phyloP scores from a whole-genome alignment of 2,113 vertebrate species.

The Fregata magnificens region DNA sequence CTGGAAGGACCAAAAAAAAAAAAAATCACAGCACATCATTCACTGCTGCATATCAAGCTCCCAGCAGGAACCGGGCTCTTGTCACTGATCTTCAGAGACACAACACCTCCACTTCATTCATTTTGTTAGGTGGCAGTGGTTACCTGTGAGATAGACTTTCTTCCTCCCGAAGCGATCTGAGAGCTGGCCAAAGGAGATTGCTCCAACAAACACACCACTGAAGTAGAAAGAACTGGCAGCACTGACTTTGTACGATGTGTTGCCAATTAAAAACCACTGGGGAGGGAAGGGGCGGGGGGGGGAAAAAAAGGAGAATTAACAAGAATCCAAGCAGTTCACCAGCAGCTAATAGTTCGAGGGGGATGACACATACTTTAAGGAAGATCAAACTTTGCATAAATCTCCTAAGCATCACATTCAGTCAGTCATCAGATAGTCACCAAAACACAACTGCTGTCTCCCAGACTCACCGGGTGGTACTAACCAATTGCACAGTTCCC shows the following conservation, averaged over 20 bases:
- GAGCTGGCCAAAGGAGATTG: slow-evolving; percentile 80
- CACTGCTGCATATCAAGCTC: not conserved
- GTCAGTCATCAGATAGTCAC: not conserved
- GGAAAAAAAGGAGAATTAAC: not conserved
- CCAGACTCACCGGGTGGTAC: not conserved
- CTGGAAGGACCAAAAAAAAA: not conserved
- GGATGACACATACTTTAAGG: not conserved
- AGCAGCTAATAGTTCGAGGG: not conserved
- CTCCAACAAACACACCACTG: slow-evolving; percentile 81
- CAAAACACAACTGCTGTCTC: not conserved
- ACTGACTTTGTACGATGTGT: slow-evolving; percentile 76
- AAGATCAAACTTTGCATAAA: not conserved
- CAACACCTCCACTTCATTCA: accelerated
- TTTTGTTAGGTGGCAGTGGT: not conserved
- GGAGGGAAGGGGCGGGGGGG: not conserved
- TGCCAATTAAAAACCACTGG: slow-evolving; percentile 82
- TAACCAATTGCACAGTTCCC: not conserved
- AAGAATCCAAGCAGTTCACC: not conserved
- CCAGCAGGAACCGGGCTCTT: not conserved
- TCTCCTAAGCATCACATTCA: not conserved
- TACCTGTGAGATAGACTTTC: slow-evolving; percentile 81
- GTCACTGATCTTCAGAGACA: not conserved
- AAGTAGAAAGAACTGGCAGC: slow-evolving; percentile 81
- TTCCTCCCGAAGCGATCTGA: slow-evolving; percentile 81
- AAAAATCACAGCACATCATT: not conserved